Conservation (phyloP, 2,797 vertebrate genomes). For the Tragelaphus oryx region DNA sequence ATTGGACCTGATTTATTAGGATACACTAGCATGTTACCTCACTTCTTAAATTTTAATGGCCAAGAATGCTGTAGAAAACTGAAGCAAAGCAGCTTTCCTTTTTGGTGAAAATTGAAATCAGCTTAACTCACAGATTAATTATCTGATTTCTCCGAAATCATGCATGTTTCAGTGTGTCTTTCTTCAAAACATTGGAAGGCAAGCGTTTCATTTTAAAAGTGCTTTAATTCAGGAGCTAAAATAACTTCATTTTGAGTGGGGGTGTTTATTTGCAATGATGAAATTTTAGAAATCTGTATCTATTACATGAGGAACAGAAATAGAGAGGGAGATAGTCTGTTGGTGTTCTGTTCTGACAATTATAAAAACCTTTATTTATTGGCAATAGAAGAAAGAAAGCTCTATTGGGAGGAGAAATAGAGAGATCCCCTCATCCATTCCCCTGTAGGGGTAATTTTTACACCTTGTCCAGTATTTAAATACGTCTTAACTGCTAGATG, state of each 20-base stretch:
- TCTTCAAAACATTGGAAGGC: constrained; percentile 54
- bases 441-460: constrained; percentile 80
- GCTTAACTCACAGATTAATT: neutral
- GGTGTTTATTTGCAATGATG: constrained; percentile 74
- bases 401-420: constrained; percentile 72
- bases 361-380: constrained; percentile 79
- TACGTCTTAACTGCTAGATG: constrained; percentile 80
- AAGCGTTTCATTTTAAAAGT: constrained; percentile 18
- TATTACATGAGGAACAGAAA: constrained; percentile 73
- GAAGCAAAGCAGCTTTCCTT: constrained; percentile 30
- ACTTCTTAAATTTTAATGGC: constrained; percentile 29
- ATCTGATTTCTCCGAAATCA: constrained; percentile 22
- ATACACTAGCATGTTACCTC: neutral
- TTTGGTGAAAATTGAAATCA: constrained; percentile 29
- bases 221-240: neutral
- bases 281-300: constrained; percentile 62
- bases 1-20: constrained; percentile 27
- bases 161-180: neutral
- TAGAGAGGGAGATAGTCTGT: constrained; percentile 72
- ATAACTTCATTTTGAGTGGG: constrained; percentile 24
- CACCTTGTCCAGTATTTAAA: constrained; percentile 79
- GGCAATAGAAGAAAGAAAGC: constrained; percentile 75
- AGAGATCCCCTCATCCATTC: constrained; percentile 75
- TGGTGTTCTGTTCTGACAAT: constrained; percentile 78
- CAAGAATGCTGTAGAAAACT: constrained; percentile 13